A percentile compares a stretch with the other conserved stretches of the same genome.
Evolutionary conservation across 92 coral and sea anemone species (phyloP).

Genomic region (Porites cylindrica): DNA sequence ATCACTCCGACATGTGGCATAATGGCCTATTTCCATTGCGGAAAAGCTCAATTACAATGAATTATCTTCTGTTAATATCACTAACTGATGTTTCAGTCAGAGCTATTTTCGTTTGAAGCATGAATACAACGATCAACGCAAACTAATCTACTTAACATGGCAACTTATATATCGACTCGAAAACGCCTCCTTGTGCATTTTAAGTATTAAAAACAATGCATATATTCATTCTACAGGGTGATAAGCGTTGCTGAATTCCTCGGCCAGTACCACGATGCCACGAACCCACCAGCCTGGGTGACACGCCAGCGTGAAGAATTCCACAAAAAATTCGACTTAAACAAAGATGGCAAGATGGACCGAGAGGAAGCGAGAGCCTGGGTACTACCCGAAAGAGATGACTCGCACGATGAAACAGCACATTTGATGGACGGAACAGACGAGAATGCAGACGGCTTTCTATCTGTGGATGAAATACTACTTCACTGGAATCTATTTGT

Average conservation of each 20-base stretch:
- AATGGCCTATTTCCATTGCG: too few species aligned
- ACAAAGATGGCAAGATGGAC: slow-evolving; percentile 94
- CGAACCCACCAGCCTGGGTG: slow-evolving; percentile 93
- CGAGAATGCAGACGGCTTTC: slow-evolving; percentile 90
- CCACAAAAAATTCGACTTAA: slow-evolving; percentile 84
- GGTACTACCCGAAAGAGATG: slow-evolving; percentile 92
- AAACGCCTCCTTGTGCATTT: too few species aligned
- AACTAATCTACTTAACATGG: too few species aligned
- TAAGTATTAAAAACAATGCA: too few species aligned
- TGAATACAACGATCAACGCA: too few species aligned
- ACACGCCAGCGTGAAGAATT: slow-evolving; percentile 86
- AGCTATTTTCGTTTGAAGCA: too few species aligned
- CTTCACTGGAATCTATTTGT: slow-evolving; percentile 96
- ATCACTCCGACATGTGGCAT: too few species aligned
- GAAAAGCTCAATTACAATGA: too few species aligned
- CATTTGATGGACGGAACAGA: slow-evolving; percentile 98
- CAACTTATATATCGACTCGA: too few species aligned
- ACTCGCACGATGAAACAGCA: slow-evolving; percentile 90
- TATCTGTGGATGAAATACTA: slow-evolving; percentile 91
- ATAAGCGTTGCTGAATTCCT: slow-evolving; percentile 89
- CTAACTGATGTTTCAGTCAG: too few species aligned
- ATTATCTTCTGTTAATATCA: too few species aligned
- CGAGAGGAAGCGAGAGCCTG: slow-evolving; percentile 91
- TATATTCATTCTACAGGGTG: slow-evolving; percentile 49
- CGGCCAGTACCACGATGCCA: slow-evolving; percentile 91